Evolutionary conservation across 2,888 invertebrate genomes (phyloP).

Genomic region (Scaptodrosophila latifasciaeformis): DNA sequence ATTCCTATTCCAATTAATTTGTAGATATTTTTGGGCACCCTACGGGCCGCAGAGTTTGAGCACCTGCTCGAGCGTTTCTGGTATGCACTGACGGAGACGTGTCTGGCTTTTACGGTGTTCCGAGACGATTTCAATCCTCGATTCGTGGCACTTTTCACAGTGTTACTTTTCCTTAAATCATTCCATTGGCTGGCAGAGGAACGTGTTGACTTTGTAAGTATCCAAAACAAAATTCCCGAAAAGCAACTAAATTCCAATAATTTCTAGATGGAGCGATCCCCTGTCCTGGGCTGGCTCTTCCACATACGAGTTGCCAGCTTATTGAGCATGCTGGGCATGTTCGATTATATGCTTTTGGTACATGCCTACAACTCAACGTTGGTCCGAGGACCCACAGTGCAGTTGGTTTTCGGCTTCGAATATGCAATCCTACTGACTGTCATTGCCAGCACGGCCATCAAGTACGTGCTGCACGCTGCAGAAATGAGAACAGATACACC

Average conservation of each 20-base stretch:
- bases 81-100: constrained; percentile 99
- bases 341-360: constrained; percentile 92
- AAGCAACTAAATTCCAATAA: no score
- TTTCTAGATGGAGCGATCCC: constrained; percentile 99
- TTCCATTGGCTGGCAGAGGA: constrained; percentile 99
- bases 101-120: constrained; percentile 98
- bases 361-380: constrained; percentile 96
- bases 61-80: constrained; percentile 98
- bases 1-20: constrained; percentile 6
- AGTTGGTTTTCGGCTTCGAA: constrained; percentile 99
- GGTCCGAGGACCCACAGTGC: constrained; percentile 95
- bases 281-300: constrained; percentile 95
- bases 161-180: constrained; percentile 96
- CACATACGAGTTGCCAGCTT: constrained; percentile 93
- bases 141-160: constrained; percentile 97
- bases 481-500: constrained; percentile 90
- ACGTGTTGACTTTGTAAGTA: constrained; percentile 97
- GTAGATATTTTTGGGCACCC: constrained; percentile 91
- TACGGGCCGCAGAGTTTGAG: constrained; percentile 97
- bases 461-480: constrained; percentile 90
- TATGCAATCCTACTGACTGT: constrained; percentile 97
- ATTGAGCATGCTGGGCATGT: constrained; percentile 84
- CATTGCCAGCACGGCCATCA: constrained; percentile 93
- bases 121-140: constrained; percentile 98
- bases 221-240: no score